Base-by-base conservation (phyloP, 2,797 vertebrate genomes). In the Rhincodon typus region DNA sequence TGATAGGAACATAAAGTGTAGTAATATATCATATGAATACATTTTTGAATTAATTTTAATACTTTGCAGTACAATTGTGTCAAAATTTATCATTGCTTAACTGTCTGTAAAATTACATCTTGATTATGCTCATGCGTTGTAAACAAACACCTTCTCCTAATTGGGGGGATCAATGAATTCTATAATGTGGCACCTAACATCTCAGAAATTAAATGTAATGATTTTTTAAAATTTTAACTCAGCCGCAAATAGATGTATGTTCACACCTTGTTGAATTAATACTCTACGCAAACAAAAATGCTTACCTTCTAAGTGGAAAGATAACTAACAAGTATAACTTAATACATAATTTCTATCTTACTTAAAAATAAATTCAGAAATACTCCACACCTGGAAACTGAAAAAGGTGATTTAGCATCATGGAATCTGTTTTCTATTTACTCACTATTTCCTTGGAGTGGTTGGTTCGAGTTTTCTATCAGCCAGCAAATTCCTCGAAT, bases 401-500 rank as follows among this genome's bases (percentile, higher is more conserved):
- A 62, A 62, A 74, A 50, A 94, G 50, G 69, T 77, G 70, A n/a
- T 50, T 13, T 19, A n/a, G 15, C 7, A 19, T 34, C 34, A 42
- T 19, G 53, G 34, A 50, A 30, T 38, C 42, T 23, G 70, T 0
- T 67, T 38, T 69, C 46, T 53, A 15, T 23, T 95, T 95, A 77
- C 94, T 95, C 70, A 95, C 94, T 66, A n/a, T 94, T 38, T 42
- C 91, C 70, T 19, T 5, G 3, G 46, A n/a, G 27, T 34, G 94
- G 94, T 34, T 95, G 94, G 5, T 96, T 97, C 87, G 96, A 86
- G 0, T 95, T 95, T 23, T 13, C 96, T 95, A 84, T 96, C 70
- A 96, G 19, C 67, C 97, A 27, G 0, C 97, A 97, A 0, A 23
- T 96, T 96, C 96, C 97, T 34, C 96, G 96, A 84, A 96, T n/a